phyloP scores from a whole-genome alignment of 1,140 invertebrate species.

The Himalopsyche phryganea region DNA sequence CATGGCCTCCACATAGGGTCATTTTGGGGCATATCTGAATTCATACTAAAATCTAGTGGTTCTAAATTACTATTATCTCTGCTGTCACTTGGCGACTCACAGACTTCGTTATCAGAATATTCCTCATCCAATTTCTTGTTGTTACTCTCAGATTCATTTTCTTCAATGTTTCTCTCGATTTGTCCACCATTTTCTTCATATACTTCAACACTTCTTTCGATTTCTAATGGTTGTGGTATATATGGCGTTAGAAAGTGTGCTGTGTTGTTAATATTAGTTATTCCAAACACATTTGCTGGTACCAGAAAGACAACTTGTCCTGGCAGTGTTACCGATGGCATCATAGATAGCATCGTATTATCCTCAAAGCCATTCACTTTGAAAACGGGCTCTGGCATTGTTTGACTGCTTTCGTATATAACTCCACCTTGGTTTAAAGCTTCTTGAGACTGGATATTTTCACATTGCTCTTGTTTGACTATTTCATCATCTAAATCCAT shows the following conservation, averaged over 20 bases:
- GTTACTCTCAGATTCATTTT: too few relatives aligned
- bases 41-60: conserved; percentile 8
- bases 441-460: neutral
- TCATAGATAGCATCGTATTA: conserved; percentile 5
- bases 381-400: neutral
- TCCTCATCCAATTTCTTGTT: too few relatives aligned
- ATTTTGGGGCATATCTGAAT: conserved; percentile 2
- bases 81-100: neutral
- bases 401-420: neutral
- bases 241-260: neutral
- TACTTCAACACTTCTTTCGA: too few relatives aligned
- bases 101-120: too few relatives aligned
- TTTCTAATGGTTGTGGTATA: neutral
- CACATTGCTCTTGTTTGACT: neutral
- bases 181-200: too few relatives aligned
- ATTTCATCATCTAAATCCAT: neutral
- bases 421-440: neutral
- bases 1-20: conserved; percentile 12
- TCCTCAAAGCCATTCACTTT: neutral
- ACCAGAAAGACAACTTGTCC: neutral
- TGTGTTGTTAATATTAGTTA: neutral
- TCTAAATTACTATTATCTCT: neutral
- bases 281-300: neutral
- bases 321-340: neutral
- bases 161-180: neutral